Conservation (phyloP, 2,113 vertebrate genomes). For the Lipophrys pholis region DNA sequence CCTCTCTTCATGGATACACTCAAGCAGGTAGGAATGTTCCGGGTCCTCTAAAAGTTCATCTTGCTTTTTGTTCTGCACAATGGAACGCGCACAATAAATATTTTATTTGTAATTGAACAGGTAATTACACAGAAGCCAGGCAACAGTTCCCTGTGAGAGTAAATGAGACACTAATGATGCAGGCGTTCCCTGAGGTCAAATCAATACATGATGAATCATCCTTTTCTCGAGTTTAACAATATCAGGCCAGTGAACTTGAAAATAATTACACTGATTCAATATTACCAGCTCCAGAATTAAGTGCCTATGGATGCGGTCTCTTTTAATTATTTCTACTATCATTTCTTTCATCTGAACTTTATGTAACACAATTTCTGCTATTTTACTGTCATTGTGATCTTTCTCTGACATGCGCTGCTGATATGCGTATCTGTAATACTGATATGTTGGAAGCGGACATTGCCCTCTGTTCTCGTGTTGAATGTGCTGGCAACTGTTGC, state of each 20-base stretch:
- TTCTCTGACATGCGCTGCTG: conserved; percentile 17
- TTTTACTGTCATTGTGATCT: neutral
- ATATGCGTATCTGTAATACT: conserved; percentile 56
- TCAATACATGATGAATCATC: conserved; percentile 30
- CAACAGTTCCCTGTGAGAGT: neutral
- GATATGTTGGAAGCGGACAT: conserved; percentile 79
- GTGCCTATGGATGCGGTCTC: neutral
- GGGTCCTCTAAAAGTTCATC: neutral
- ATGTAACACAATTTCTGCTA: no score
- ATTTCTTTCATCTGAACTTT: no score
- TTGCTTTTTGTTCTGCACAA: neutral
- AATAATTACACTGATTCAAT: no score
- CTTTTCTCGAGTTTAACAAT: neutral
- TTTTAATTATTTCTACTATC: neutral
- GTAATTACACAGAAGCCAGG: neutral
- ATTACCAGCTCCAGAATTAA: no score
- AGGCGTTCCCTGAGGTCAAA: neutral
- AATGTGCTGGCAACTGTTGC: conserved; percentile 40
- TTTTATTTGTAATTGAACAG: neutral
- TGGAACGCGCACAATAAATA: neutral
- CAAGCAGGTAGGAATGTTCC: conserved; percentile 65
- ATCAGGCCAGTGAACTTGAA: conserved; percentile 5
- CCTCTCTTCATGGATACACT: conserved; percentile 63
- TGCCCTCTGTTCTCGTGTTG: conserved; percentile 61
- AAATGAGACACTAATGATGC: neutral